Evolutionary conservation across 2,888 invertebrate species (phyloP).

Genomic region (Fragum whitleyi): DNA sequence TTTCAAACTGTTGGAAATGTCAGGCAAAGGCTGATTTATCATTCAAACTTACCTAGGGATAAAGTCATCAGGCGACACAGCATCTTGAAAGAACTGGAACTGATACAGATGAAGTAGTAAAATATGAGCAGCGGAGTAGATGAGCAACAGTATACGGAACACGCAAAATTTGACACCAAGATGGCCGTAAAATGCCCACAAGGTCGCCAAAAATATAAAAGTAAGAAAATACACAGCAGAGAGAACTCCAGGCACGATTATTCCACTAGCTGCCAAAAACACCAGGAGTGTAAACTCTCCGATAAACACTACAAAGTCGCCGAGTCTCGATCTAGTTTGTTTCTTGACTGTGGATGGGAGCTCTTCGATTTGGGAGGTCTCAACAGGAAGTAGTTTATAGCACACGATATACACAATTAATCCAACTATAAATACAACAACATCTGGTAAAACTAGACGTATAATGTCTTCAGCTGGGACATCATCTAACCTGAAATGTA

Average conservation of each 20-base stretch:
- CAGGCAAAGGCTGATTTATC: no score
- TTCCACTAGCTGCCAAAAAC: constrained; percentile 86
- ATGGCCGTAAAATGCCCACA: constrained; percentile 90
- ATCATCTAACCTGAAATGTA: constrained; percentile 73
- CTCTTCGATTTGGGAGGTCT: constrained; percentile 39
- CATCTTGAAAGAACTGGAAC: constrained; percentile 91
- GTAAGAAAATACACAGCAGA: constrained; percentile 94
- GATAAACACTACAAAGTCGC: constrained; percentile 69
- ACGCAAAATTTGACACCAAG: constrained; percentile 91
- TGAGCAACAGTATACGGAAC: constrained; percentile 83
- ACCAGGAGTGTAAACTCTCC: constrained; percentile 76
- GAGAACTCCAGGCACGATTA: constrained; percentile 92
- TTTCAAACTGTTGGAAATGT: no score
- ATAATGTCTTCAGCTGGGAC: constrained; percentile 74
- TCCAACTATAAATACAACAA: constrained; percentile 75
- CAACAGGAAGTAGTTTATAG: constrained; percentile 65
- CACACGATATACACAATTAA: constrained; percentile 77
- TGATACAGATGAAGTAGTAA: constrained; percentile 92
- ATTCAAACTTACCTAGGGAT: constrained; percentile 90
- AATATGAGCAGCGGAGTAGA: constrained; percentile 92
- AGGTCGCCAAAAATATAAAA: constrained; percentile 93
- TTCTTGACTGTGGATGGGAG: constrained; percentile 56
- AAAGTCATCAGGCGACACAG: constrained; percentile 88
- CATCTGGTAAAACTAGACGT: constrained; percentile 82
- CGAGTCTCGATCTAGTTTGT: constrained; percentile 58